A percentile compares a stretch with the other conserved stretches of the same genome.
phyloP scores from a whole-genome alignment of 92 coral and sea anemone genomes.

The Phenganax marumi region DNA sequence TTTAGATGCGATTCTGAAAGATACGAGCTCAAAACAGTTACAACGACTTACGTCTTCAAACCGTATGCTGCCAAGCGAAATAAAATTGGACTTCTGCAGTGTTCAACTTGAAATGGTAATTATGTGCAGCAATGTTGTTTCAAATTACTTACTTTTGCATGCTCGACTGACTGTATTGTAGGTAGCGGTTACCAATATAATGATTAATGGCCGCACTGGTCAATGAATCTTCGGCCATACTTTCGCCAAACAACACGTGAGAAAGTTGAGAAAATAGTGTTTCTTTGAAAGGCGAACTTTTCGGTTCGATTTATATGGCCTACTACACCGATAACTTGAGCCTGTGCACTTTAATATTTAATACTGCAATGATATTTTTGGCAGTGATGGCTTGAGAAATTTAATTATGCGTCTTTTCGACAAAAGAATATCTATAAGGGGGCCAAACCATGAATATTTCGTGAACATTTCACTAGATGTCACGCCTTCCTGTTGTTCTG shows the following conservation, averaged over 20 bases:
- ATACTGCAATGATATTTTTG: not conserved
- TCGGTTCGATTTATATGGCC: not conserved
- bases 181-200: not conserved
- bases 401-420: slow-evolving; percentile 16
- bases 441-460: slow-evolving; percentile 14
- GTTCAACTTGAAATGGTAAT: slow-evolving; percentile 38
- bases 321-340: not conserved
- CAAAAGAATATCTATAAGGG: slow-evolving; percentile 18
- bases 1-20: no score
- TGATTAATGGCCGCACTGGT: not conserved
- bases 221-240: not conserved
- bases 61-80: not conserved
- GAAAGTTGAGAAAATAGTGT: not conserved
- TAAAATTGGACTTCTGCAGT: slow-evolving; percentile 14
- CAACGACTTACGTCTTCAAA: not conserved
- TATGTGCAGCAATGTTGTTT: not conserved
- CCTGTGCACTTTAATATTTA: not conserved
- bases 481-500: slow-evolving; percentile 14
- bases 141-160: slow-evolving; percentile 7
- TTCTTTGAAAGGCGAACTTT: not conserved
- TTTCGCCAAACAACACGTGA: not conserved
- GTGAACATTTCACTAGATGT: not conserved
- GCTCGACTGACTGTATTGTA: not conserved
- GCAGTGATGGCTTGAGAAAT: not conserved
- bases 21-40: not conserved